Percentiles rank a stretch among this genome's conserved stretches.
These are phyloP conservation scores for Papilio machaon DNA, from an alignment of 1,140 invertebrate species.

Conservation along the genomic window DNA sequence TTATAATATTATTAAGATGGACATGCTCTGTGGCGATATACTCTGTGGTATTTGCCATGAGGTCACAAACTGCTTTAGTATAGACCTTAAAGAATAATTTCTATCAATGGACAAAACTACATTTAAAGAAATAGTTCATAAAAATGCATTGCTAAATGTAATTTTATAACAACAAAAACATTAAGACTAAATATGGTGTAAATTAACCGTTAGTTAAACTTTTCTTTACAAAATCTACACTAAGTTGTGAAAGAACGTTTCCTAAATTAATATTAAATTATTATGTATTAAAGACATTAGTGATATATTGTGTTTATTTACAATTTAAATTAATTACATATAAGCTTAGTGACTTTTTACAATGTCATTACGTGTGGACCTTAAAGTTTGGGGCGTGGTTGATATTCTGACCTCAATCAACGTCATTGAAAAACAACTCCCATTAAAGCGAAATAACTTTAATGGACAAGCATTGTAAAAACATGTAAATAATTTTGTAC, in stretches of 20 bases:
- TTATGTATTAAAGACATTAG: neutral
- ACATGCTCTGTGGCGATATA: slow-evolving; percentile 44
- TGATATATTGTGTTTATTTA: neutral
- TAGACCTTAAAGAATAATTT: slow-evolving; percentile 50
- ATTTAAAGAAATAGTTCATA: neutral
- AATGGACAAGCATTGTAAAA: slow-evolving; percentile 13
- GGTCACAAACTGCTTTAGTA: slow-evolving; percentile 50
- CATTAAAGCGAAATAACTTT: slow-evolving; percentile 17
- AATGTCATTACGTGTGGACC: slow-evolving; percentile 23
- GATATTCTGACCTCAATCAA: slow-evolving; percentile 23
- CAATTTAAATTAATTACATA: neutral
- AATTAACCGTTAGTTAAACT: neutral
- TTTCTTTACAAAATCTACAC: too few relatives aligned
- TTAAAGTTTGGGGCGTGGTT: slow-evolving; percentile 21
- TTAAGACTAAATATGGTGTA: neutral
- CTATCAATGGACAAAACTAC: slow-evolving; percentile 44
- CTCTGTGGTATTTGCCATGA: slow-evolving; percentile 55
- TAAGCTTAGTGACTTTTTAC: neutral
- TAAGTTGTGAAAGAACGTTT: too few relatives aligned
- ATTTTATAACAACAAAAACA: neutral
- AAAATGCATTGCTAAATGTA: neutral
- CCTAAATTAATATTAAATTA: too few relatives aligned
- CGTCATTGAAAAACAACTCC: slow-evolving; percentile 17
- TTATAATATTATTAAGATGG: neutral
- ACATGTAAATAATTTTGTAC: neutral